A percentile compares a stretch with the other conserved stretches of the same genome.
These are phyloP conservation scores for Thalpophila matura DNA, from an alignment of 2,888 invertebrate genomes.

Conservation along the genomic window DNA sequence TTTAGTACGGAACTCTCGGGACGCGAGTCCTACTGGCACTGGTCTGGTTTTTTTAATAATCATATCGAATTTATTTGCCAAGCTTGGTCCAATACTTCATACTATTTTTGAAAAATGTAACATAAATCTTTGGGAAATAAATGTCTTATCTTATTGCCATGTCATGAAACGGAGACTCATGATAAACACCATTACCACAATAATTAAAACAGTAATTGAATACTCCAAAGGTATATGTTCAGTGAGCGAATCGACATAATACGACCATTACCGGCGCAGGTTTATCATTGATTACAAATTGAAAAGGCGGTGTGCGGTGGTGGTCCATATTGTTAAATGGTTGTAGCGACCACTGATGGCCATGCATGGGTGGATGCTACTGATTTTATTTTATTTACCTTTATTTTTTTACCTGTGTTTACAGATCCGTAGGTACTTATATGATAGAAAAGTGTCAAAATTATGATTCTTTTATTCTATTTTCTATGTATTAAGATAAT, in stretches of 20 bases:
- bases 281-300: constrained; percentile 45
- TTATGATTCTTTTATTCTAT: no score
- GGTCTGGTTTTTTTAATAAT: no score
- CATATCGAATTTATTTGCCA: no score
- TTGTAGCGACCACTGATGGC: constrained; percentile 15
- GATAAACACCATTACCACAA: not conserved
- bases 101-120: no score
- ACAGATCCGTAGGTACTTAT: not conserved
- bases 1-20: no score
- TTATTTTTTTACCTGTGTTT: not conserved
- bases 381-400: constrained; percentile 19
- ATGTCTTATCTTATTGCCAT: no score
- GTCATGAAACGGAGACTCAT: not conserved
- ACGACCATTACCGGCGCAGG: constrained; percentile 13
- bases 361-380: not conserved
- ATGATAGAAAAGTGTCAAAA: not conserved
- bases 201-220: constrained; percentile 3
- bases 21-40: no score
- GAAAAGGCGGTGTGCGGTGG: constrained; percentile 32
- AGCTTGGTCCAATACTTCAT: no score
- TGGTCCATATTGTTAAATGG: constrained; percentile 26
- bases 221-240: constrained; percentile 6
- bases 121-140: no score
- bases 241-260: constrained; percentile 5
- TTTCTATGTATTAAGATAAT: not conserved